phyloP scores from a whole-genome alignment of 1,140 invertebrate genomes.

The Chrysoperla carnea region DNA sequence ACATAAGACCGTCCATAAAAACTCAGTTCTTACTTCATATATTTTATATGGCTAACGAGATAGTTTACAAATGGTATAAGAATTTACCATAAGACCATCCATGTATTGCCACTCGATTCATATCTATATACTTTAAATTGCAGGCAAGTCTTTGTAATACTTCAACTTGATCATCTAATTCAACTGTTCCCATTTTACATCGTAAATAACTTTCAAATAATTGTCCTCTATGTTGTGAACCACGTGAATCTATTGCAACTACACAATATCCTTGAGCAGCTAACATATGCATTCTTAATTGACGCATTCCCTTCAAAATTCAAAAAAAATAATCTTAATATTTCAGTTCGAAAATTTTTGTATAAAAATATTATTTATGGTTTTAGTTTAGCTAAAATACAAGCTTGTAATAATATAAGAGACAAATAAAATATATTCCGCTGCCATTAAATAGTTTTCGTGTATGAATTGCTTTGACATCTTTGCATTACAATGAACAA shows the following conservation, averaged over 20 bases:
- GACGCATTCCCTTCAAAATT: conserved; percentile 55
- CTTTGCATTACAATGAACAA: too few relatives aligned
- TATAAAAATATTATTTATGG: neutral
- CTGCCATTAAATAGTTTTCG: too few relatives aligned
- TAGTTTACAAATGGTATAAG: too few relatives aligned
- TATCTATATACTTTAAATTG: conserved; percentile 74
- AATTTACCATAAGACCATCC: conserved; percentile 91
- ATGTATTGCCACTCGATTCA: conserved; percentile 82
- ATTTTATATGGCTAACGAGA: too few relatives aligned
- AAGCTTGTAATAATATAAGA: too few relatives aligned
- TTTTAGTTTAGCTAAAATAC: too few relatives aligned
- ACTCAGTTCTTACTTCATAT: too few relatives aligned
- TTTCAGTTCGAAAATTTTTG: neutral
- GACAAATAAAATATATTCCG: too few relatives aligned
- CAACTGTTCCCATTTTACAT: conserved; percentile 83
- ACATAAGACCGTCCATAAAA: too few relatives aligned
- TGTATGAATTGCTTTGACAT: too few relatives aligned
- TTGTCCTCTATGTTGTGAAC: conserved; percentile 81
- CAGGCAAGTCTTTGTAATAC: conserved; percentile 76
- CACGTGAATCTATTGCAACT: conserved; percentile 84
- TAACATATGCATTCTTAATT: conserved; percentile 85
- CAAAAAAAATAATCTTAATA: neutral
- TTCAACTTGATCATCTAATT: conserved; percentile 92
- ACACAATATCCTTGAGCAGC: conserved; percentile 94
- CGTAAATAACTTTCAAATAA: conserved; percentile 81